phyloP scores from a whole-genome alignment of 1,140 invertebrate genomes.

The Magallana ariakensis region DNA sequence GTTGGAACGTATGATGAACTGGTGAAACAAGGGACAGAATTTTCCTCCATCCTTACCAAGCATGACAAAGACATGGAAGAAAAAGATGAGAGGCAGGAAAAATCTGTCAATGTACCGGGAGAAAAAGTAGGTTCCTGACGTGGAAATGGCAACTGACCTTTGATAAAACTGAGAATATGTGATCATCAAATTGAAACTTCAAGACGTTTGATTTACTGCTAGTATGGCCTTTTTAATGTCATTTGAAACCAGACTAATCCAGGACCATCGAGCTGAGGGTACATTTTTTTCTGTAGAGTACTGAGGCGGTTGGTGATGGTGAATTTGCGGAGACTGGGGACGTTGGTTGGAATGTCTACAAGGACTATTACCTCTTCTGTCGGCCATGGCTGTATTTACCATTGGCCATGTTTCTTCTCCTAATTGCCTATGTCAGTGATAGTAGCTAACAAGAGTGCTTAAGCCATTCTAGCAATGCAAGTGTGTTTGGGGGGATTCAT shows the following conservation, averaged over 20 bases:
- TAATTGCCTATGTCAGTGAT: neutral
- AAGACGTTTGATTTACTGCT: no score
- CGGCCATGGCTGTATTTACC: neutral
- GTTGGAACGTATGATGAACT: constrained; percentile 63
- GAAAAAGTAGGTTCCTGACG: neutral
- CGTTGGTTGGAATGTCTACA: constrained; percentile 6
- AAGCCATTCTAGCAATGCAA: no score
- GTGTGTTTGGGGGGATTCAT: no score
- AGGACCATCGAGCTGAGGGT: neutral
- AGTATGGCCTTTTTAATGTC: neutral
- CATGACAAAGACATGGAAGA: constrained; percentile 27
- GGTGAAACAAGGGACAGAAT: constrained; percentile 33
- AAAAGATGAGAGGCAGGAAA: neutral
- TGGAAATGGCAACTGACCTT: no score
- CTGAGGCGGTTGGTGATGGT: neutral
- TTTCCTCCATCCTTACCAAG: neutral
- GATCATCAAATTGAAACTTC: no score
- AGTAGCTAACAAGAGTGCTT: neutral
- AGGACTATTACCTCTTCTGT: neutral
- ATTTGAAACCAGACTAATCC: neutral
- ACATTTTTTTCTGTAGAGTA: neutral
- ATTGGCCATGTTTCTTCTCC: neutral
- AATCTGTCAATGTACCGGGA: neutral
- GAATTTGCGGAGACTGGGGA: neutral
- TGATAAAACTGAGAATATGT: no score